Conservation (phyloP, 2,113 vertebrate species). For the Percina caprodes region DNA sequence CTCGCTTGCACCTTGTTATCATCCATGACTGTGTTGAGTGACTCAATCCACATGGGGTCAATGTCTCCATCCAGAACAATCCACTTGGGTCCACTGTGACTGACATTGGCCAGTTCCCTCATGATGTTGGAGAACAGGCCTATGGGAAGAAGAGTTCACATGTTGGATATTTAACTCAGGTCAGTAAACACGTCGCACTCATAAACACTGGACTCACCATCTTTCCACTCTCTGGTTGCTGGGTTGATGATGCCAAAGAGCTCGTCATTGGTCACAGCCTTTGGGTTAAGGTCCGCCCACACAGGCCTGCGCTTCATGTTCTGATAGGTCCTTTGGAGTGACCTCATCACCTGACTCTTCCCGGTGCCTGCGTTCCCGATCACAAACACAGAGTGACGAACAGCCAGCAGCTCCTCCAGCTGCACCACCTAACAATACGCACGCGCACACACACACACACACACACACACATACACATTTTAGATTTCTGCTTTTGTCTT, state of each 20-base stretch:
- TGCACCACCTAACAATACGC: constrained; percentile 89
- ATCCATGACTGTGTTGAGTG: constrained; percentile 99
- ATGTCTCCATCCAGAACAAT: constrained; percentile 98
- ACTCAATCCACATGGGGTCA: constrained; percentile 99
- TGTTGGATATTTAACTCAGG: not conserved
- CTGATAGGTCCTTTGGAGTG: constrained; percentile 92
- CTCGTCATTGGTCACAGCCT: constrained; percentile 80
- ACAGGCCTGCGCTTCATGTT: constrained; percentile 89
- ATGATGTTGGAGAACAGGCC: constrained; percentile 96
- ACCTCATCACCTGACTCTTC: constrained; percentile 94
- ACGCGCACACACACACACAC: constrained; percentile 2
- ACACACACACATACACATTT: not conserved
- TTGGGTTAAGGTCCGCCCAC: constrained; percentile 91
- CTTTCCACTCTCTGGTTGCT: constrained; percentile 95
- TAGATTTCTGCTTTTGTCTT: too few relatives aligned
- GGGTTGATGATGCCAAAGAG: constrained; percentile 83
- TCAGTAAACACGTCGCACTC: not conserved
- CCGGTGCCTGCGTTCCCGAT: constrained; percentile 93
- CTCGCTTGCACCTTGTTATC: constrained; percentile 93
- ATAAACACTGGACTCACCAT: constrained; percentile 81
- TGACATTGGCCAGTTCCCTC: constrained; percentile 92
- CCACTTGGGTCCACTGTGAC: constrained; percentile 95
- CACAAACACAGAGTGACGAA: constrained; percentile 96
- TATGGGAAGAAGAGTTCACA: constrained; percentile 20
- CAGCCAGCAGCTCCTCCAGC: constrained; percentile 92